Conservation (phyloP, 2,888 invertebrate species). For the Trachelus iudaicus region DNA sequence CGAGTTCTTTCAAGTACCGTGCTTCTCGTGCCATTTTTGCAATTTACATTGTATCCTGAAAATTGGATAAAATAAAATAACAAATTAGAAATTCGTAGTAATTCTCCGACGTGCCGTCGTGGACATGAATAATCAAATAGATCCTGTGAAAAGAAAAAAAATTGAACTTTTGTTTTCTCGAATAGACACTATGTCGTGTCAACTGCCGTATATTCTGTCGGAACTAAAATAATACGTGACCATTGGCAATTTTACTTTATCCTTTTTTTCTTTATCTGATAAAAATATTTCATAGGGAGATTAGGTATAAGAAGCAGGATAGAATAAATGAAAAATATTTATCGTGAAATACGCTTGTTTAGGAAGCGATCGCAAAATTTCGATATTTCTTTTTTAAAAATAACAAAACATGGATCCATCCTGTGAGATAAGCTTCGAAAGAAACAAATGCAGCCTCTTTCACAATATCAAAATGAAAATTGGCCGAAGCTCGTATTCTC, state of each 20-base stretch:
- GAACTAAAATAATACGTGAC: not conserved
- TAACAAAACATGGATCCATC: conserved; percentile 4
- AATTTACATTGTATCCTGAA: not conserved
- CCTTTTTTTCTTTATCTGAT: not conserved
- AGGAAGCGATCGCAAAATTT: conserved; percentile 1
- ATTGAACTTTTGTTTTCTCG: not conserved
- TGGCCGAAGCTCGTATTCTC: not conserved
- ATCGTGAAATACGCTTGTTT: no score
- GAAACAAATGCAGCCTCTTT: not conserved
- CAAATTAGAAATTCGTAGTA: not conserved
- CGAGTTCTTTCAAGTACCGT: not conserved
- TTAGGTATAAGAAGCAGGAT: no score
- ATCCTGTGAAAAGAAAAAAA: not conserved
- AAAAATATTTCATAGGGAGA: not conserved
- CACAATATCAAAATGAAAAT: not conserved
- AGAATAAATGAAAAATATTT: no score
- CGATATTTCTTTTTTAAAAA: conserved; percentile 12
- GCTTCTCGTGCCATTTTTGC: not conserved
- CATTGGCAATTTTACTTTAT: not conserved
- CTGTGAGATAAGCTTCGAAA: not conserved
- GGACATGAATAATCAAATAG: not conserved
- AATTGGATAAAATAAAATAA: not conserved
- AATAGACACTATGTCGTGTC: not conserved
- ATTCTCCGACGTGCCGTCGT: not conserved
- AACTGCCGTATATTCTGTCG: not conserved